Percentiles rank a stretch among this genome's conserved stretches.
Evolutionary conservation across 2,888 invertebrate species (phyloP).

Genomic region (Drosophila incognita): DNA sequence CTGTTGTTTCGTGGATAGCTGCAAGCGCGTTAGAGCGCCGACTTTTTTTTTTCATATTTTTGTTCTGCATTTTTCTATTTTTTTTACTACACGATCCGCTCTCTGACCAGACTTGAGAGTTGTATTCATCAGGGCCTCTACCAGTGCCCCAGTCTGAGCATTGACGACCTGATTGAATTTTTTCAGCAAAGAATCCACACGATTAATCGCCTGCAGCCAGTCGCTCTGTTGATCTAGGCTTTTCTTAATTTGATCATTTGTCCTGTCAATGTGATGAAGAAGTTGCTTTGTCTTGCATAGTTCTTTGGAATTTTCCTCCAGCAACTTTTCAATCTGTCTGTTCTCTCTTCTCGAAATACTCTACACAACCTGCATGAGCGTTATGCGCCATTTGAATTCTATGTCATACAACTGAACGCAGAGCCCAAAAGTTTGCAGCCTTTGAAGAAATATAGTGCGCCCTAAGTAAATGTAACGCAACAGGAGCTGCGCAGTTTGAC

Average conservation of each 20-base stretch:
- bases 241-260: constrained; percentile 36
- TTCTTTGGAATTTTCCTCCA: constrained; percentile 41
- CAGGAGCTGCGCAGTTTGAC: no score
- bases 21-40: constrained; percentile 20
- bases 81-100: constrained; percentile 20
- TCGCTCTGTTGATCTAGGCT: constrained; percentile 43
- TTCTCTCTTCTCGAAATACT: background rate
- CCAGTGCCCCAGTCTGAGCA: constrained; percentile 24
- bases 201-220: constrained; percentile 33
- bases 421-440: no score
- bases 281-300: constrained; percentile 43
- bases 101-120: constrained; percentile 30
- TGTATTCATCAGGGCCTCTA: constrained; percentile 41
- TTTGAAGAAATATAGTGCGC: no score
- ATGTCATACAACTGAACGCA: no score
- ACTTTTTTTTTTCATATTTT: constrained; percentile 1
- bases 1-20: constrained; percentile 45
- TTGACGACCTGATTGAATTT: constrained; percentile 29
- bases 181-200: constrained; percentile 27
- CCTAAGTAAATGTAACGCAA: no score
- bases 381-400: no score
- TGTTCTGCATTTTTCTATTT: no score
- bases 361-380: no score
- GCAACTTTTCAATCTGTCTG: constrained; percentile 19
- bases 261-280: constrained; percentile 29